Conservation (phyloP, 2,888 invertebrate genomes). For the Alitta virens region DNA sequence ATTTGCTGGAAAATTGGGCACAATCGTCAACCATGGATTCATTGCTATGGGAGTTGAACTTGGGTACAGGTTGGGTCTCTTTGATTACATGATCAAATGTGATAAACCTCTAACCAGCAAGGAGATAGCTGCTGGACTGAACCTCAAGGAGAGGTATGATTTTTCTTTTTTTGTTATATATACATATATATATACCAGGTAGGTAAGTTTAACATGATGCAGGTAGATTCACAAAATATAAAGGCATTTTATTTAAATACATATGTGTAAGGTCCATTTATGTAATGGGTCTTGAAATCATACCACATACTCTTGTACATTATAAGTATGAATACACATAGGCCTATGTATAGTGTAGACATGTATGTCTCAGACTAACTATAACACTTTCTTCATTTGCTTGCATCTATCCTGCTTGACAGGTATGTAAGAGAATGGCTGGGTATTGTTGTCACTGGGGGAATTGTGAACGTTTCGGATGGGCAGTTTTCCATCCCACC, state of each 20-base stretch:
- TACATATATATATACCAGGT: too few species aligned
- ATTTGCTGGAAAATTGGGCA: too few species aligned
- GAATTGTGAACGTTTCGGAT: conserved; percentile 3
- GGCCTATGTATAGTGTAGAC: background rate
- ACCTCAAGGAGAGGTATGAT: background rate
- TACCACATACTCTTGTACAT: too few species aligned
- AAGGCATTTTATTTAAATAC: too few species aligned
- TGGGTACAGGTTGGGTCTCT: background rate
- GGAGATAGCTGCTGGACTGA: background rate
- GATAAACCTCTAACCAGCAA: background rate
- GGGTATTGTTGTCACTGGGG: background rate
- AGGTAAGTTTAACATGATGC: too few species aligned
- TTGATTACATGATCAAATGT: background rate
- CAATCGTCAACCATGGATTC: background rate
- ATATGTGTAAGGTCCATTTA: too few species aligned
- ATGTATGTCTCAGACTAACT: background rate
- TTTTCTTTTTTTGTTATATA: too few species aligned
- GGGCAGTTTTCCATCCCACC: background rate
- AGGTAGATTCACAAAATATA: too few species aligned
- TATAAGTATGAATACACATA: background rate
- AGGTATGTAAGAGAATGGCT: conserved; percentile 18
- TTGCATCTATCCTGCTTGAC: too few species aligned
- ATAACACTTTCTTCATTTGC: too few species aligned
- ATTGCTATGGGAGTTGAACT: background rate
- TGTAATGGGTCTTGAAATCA: too few species aligned